Evolutionary conservation across 2,113 vertebrate genomes (phyloP).

Genomic region (Gallinago media): DNA sequence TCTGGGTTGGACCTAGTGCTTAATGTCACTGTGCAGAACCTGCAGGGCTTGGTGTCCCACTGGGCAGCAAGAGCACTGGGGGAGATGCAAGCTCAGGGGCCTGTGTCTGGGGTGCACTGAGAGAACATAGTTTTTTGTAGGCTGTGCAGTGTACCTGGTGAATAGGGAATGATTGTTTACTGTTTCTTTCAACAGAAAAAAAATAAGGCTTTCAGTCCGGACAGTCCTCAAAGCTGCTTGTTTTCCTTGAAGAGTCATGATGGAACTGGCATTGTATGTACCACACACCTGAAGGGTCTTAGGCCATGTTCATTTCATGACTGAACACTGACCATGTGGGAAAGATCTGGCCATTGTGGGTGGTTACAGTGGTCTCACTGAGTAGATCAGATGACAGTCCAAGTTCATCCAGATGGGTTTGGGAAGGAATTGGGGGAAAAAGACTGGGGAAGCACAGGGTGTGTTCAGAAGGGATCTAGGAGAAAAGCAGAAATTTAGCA

Average conservation of each 20-base stretch:
- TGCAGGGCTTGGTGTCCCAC: not conserved
- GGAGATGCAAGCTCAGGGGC: not conserved
- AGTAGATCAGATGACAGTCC: not conserved
- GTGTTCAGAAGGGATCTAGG: not conserved
- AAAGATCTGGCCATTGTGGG: not conserved
- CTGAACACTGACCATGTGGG: not conserved
- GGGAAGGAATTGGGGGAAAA: not conserved
- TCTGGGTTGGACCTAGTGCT: fast-evolving
- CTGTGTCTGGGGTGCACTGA: not conserved
- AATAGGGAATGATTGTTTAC: not conserved
- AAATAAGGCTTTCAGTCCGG: not conserved
- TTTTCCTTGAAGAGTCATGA: not conserved
- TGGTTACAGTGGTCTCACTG: not conserved
- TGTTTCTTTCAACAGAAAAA: not conserved
- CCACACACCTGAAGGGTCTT: not conserved
- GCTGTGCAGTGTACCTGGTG: not conserved
- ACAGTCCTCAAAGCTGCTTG: not conserved
- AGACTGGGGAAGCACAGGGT: not conserved
- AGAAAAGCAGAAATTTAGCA: not conserved
- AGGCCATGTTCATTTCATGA: fast-evolving
- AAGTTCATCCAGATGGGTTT: not conserved
- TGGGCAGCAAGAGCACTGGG: not conserved
- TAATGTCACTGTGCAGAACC: not conserved
- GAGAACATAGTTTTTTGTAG: not conserved
- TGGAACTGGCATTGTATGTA: fast-evolving